phyloP scores from a whole-genome alignment of 2,888 invertebrate species.

The Tanytarsus gracilentus region DNA sequence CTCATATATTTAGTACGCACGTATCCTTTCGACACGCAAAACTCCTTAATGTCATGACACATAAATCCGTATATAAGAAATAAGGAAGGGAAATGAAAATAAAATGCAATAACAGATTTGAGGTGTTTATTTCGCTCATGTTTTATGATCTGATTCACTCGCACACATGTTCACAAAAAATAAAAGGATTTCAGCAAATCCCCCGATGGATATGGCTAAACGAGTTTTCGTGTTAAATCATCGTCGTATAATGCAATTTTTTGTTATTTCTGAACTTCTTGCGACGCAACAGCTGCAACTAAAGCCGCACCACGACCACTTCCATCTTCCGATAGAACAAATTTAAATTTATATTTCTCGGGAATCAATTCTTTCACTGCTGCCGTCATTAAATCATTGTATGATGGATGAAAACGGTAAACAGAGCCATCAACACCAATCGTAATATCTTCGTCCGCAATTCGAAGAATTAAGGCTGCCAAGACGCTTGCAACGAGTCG shows the following conservation, averaged over 20 bases:
- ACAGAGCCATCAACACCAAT: constrained; percentile 83
- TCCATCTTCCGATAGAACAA: constrained; percentile 69
- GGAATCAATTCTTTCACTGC: constrained; percentile 63
- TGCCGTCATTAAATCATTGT: constrained; percentile 81
- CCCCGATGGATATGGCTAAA: no score
- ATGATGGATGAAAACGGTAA: constrained; percentile 88
- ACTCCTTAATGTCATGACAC: no score
- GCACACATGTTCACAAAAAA: not conserved
- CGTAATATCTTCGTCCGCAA: constrained; percentile 52
- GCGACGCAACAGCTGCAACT: constrained; percentile 74
- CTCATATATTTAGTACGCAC: no score
- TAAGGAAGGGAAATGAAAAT: not conserved
- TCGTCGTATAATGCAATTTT: no score
- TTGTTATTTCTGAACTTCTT: no score
- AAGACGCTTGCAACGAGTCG: constrained; percentile 78
- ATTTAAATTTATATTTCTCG: constrained; percentile 55
- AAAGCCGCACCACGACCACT: constrained; percentile 85
- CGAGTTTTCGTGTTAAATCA: no score
- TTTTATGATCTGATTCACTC: not conserved
- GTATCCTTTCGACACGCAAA: no score
- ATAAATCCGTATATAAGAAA: not conserved
- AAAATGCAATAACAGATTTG: not conserved
- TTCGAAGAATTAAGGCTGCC: constrained; percentile 74
- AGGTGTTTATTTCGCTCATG: not conserved
- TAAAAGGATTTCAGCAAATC: not conserved